Evolutionary conservation across 92 coral and sea anemone genomes (phyloP), one percentile per base, ranked within the genome.

Genomic region (Desmophyllum pertusum): DNA sequence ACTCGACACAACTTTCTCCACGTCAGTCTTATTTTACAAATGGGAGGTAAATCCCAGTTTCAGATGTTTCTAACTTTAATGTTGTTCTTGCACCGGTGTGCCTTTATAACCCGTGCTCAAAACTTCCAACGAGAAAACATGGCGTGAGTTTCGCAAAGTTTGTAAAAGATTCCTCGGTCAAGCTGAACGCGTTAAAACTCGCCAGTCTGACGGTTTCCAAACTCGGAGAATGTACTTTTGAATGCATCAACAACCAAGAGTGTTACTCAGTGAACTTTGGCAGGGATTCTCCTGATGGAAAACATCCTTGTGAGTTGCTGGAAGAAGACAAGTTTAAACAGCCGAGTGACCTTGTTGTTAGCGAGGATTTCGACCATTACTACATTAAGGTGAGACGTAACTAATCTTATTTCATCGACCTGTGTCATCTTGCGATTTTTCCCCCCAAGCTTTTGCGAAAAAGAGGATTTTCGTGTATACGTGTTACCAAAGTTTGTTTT

Each of bases 81-180:
- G 35, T 50, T 31, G 3, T 15, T 18, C 17, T 31, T 5, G 6
- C 15, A 18, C 17, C 13, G 27, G 53, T 11, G 33, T 27, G 5
- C 53, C 41, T n/a, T n/a, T n/a, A 6, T 74, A 7, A 46, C 5
- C 0, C 4, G 37, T 23, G 81, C 70, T 57, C 48, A 77, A 38
- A 77, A 39, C 21, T 77, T 53, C 69, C 21, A 55, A 77, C 81
- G 81, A 18, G 67, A 55, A 53, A 77, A 11, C 46, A 38, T 19
- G 62, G 78, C n/a, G 81, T 77, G 33, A 77, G 81, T 41, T 77
- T 55, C 29, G 69, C 81, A 10, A 37, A 35, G 19, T 77, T 77
- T 33, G 43, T 77, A 9, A 77, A 55, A 77, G 37, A 33, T 37
- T 7, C 67, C n/a, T 77, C 81, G 9, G 51, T 77, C 70, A 77